phyloP scores from a whole-genome alignment of 2,888 invertebrate genomes.

The Dioctria linearis region DNA sequence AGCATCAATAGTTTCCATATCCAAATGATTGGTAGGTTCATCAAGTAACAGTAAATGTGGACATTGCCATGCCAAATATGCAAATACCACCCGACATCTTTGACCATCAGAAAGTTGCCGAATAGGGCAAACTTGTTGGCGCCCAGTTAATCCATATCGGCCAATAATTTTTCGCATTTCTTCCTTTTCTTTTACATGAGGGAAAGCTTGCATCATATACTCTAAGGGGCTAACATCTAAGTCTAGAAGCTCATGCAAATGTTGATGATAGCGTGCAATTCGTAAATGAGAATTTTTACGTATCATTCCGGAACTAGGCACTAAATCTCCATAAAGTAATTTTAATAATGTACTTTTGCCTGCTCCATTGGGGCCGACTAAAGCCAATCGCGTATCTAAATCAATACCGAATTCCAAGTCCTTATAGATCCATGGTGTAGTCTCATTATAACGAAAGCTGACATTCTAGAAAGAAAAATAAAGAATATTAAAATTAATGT shows the following conservation, averaged over 20 bases:
- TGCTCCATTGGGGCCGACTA: slow-evolving; percentile 98
- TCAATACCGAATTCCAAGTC: slow-evolving; percentile 99
- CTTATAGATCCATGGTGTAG: slow-evolving; percentile 93
- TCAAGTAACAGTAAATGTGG: slow-evolving; percentile 91
- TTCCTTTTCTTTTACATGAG: slow-evolving; percentile 97
- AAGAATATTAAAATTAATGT: too few relatives aligned
- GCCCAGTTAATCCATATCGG: slow-evolving; percentile 95
- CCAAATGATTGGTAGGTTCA: slow-evolving; percentile 94
- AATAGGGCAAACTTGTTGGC: slow-evolving; percentile 85
- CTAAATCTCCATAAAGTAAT: slow-evolving; percentile 93
- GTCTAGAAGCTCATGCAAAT: slow-evolving; percentile 96
- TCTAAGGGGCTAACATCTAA: slow-evolving; percentile 95
- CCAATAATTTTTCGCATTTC: slow-evolving; percentile 99
- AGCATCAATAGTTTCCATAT: slow-evolving; percentile 99
- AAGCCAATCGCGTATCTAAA: slow-evolving; percentile 93
- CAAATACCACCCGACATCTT: slow-evolving; percentile 98
- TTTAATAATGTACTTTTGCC: slow-evolving; percentile 99
- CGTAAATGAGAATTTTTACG: slow-evolving; percentile 98
- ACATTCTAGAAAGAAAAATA: slow-evolving; percentile 79
- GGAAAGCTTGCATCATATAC: slow-evolving; percentile 98
- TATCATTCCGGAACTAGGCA: slow-evolving; percentile 96
- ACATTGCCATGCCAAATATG: slow-evolving; percentile 97
- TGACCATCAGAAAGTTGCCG: slow-evolving; percentile 92
- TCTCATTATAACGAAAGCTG: slow-evolving; percentile 92
- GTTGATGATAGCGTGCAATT: slow-evolving; percentile 98